Evolutionary conservation across 2,888 invertebrate genomes (phyloP).

Genomic region (Panzeria rudis): DNA sequence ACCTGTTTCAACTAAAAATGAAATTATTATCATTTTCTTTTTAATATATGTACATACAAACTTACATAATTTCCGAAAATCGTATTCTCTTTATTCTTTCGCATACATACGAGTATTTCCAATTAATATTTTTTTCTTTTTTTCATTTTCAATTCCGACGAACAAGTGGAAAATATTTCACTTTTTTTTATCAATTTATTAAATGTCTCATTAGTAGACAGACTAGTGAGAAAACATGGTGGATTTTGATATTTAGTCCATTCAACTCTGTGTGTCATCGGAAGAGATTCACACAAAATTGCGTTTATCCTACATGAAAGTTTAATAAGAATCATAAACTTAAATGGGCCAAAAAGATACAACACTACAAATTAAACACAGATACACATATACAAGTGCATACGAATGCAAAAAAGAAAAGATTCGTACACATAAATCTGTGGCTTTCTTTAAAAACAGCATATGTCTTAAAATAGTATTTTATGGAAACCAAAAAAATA

Average conservation of each 20-base stretch:
- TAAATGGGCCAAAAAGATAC: constrained; percentile 63
- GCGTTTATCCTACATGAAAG: constrained; percentile 27
- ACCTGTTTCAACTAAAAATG: background rate
- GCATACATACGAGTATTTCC: background rate
- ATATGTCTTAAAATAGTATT: background rate
- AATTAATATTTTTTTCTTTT: constrained; percentile 2
- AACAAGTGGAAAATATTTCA: constrained; percentile 60
- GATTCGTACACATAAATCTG: background rate
- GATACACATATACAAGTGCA: constrained; percentile 16
- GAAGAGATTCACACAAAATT: constrained; percentile 36
- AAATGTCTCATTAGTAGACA: constrained; percentile 30
- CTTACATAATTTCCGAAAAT: background rate
- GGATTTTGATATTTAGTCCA: constrained; percentile 43
- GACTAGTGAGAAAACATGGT: constrained; percentile 23
- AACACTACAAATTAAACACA: constrained; percentile 5
- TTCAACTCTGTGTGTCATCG: constrained; percentile 68
- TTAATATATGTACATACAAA: background rate
- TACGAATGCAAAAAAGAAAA: background rate
- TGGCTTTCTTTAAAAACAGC: background rate
- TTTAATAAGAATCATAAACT: constrained; percentile 13
- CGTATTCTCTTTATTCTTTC: constrained; percentile 12
- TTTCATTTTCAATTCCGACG: constrained; percentile 31
- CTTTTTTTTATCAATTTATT: constrained; percentile 40
- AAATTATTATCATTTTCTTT: constrained; percentile 10
- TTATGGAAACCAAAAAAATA: background rate